phyloP scores from a whole-genome alignment of 2,888 invertebrate species.

The Allophyes oxyacanthae region DNA sequence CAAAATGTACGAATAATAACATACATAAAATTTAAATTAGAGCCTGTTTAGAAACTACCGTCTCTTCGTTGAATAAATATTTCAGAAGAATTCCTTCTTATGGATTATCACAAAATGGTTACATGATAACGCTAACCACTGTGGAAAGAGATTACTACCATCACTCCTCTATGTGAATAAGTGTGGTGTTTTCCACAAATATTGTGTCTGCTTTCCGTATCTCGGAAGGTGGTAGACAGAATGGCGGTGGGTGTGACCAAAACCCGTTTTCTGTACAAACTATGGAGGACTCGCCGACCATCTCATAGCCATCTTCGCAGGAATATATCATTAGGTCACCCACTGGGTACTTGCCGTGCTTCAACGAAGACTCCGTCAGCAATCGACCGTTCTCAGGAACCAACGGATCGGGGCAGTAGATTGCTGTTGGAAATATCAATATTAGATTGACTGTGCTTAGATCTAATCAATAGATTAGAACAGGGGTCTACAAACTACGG shows the following conservation, averaged over 20 bases:
- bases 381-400: conserved; percentile 92
- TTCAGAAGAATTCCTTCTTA: too few species aligned
- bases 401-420: conserved; percentile 94
- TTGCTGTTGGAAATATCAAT: conserved; percentile 88
- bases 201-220: conserved; percentile 78
- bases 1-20: too few species aligned
- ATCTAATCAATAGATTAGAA: too few species aligned
- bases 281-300: conserved; percentile 93
- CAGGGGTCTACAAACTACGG: too few species aligned
- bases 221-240: conserved; percentile 89
- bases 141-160: not conserved
- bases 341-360: conserved; percentile 91
- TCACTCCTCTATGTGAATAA: conserved; percentile 76
- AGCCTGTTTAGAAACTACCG: too few species aligned
- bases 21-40: too few species aligned
- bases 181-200: conserved; percentile 79
- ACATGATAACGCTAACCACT: too few species aligned
- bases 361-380: conserved; percentile 73
- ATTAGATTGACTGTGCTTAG: not conserved
- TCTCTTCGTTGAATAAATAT: too few species aligned
- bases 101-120: too few species aligned
- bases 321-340: conserved; percentile 95
- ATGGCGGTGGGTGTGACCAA: conserved; percentile 96
- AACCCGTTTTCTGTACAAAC: conserved; percentile 96
- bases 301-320: conserved; percentile 70